Conservation (phyloP, 2,888 invertebrate genomes). For the Tricholauxania praeusta region DNA sequence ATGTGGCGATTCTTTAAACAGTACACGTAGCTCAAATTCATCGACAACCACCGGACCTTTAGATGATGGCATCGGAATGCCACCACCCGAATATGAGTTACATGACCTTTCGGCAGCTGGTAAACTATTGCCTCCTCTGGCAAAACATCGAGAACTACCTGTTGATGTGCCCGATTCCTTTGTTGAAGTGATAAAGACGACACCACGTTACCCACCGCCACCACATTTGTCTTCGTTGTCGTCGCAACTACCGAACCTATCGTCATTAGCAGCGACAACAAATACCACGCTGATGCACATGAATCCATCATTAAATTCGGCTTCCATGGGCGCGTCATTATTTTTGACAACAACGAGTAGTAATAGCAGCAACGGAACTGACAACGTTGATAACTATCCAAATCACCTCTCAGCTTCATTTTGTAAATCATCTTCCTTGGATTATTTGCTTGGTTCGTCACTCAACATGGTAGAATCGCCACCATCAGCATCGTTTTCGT, state of each 20-base stretch:
- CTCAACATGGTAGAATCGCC: not conserved
- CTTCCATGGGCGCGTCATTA: not conserved
- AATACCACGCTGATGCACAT: constrained; percentile 56
- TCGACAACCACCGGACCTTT: constrained; percentile 33
- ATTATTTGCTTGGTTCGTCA: not conserved
- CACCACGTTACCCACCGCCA: constrained; percentile 76
- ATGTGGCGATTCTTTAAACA: constrained; percentile 44
- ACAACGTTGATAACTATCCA: constrained; percentile 42
- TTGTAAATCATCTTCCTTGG: not conserved
- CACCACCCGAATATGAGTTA: constrained; percentile 64
- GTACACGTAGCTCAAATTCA: constrained; percentile 58
- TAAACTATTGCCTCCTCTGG: constrained; percentile 45
- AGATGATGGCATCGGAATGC: constrained; percentile 55
- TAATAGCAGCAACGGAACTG: constrained; percentile 36
- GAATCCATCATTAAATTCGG: constrained; percentile 46
- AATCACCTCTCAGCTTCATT: constrained; percentile 36
- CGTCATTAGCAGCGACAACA: constrained; percentile 58
- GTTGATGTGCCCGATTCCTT: constrained; percentile 92
- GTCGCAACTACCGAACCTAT: constrained; percentile 60
- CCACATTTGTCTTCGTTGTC: constrained; percentile 63
- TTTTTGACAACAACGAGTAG: constrained; percentile 21
- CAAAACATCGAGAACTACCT: constrained; percentile 75
- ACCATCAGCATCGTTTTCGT: not conserved
- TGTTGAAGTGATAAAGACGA: constrained; percentile 83
- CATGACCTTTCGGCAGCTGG: constrained; percentile 49